Evolutionary conservation across 1,140 invertebrate genomes (phyloP), one percentile per base, ranked within the genome.

Genomic region (Callitettix versicolor): DNA sequence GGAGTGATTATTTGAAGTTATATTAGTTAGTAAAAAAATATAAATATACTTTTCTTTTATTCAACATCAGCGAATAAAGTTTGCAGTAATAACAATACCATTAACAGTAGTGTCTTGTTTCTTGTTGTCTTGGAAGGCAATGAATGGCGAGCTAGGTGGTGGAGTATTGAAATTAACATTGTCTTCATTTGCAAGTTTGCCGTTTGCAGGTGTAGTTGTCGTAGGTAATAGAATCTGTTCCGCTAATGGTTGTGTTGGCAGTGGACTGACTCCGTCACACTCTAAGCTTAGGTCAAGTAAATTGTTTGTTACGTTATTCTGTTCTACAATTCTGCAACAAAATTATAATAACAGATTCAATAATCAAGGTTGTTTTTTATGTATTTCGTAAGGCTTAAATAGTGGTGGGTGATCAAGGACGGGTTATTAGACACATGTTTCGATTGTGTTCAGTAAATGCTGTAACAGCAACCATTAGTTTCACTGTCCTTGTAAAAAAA

Each of bases 241-340:
- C 20, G 52, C 53, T 15, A 52, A 24, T 51, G 46, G 52, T 53
- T 59, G 53, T 41, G 54, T 15, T 17, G 34, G 18, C 33, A 40
- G 18, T 17, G 40, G 40, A 52, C 50, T 52, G 24, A 41, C 42
- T 5, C 42, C 42, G 2, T 17, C 30, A n/a, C 48, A 12, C 21
- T 51, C 48, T 51, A 51, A 36, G 21, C 53, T 49, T 57, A 61
- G 42, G 55, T 61, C 60, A 20, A 61, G 40, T 36, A 61, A 46
- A 24, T 54, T 58, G 42, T 61, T 61, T 7, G 60, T 61, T 46
- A 61, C 57, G 42, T 61, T 61, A 22, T 58, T 61, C 48, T 61
- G 38, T 38, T 55, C 51, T 48, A 57, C 42, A 30, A 30, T 30
- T 34, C 42, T 38, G 22, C 11, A 43, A 41, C 9, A 50, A 50